Evolutionary conservation across 2,113 vertebrate genomes (phyloP), one percentile per base, ranked within the genome.

Genomic region (Brachyistius frenatus): DNA sequence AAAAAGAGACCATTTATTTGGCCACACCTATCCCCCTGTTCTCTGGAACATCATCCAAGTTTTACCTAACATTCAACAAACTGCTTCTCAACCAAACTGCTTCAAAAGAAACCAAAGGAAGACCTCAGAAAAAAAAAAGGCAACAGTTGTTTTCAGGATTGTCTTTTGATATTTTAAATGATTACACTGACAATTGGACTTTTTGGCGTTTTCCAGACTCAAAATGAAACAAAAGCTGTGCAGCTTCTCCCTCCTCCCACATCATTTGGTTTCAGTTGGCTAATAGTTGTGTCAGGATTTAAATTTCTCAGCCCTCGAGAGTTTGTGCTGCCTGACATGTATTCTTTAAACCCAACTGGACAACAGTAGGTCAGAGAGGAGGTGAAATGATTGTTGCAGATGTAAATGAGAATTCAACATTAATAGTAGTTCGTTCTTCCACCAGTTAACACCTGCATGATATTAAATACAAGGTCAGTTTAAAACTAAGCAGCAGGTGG

Each of bases 61-160:
- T 82, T 47, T 23, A 61, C 33, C 44, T 30, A 44, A 64, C 46
- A 46, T 53, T 63, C 33, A 44, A 32, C 50, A 46, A 66, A 54
- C 16, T 13, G 8, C 7, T 39, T 36, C 16, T 58, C 3, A 7
- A 36, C 3, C 35, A 32, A 23, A 44, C 33, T 64, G 49, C 37
- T 23, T 67, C 23, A 47, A 32, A 47, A 6, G 52, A 58, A 78
- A 65, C 32, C 57, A 72, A 49, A 75, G 46, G 30, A 81, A 78
- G 47, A 41, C n/a, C 5, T 15, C 30, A 23, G 47, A 5, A 30
- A 63, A 41, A 62, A 62, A 16, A 50, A 75, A 64, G 60, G 65
- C 36, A 68, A 61, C 44, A 47, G 1, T 9, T 11, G 31, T 58
- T 11, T 30, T 41, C 5, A 41, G 4, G 63, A 82, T 57, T 53